Evolutionary conservation across 1,140 invertebrate genomes (phyloP).

Genomic region (Megathymus violae): DNA sequence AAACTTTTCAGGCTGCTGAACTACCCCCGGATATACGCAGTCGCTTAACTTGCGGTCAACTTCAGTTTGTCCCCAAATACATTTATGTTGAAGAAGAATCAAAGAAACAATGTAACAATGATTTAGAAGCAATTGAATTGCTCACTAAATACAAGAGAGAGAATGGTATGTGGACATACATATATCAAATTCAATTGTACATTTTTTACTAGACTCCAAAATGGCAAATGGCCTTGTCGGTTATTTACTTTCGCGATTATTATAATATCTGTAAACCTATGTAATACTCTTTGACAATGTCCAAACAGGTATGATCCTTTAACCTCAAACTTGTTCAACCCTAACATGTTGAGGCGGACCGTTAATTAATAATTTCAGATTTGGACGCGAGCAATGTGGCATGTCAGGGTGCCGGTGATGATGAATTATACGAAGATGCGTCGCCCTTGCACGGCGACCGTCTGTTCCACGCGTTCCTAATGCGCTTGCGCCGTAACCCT

Average conservation of each 20-base stretch:
- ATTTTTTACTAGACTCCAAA: slow-evolving; percentile 10
- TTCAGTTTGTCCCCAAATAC: slow-evolving; percentile 71
- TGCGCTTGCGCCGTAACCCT: slow-evolving; percentile 89
- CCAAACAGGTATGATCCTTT: no score
- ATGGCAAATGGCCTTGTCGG: no score
- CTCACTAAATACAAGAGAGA: slow-evolving; percentile 72
- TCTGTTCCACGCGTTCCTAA: slow-evolving; percentile 91
- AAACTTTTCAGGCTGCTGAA: slow-evolving; percentile 63
- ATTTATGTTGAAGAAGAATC: slow-evolving; percentile 75
- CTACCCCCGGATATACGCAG: slow-evolving; percentile 62
- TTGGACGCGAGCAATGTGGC: slow-evolving; percentile 49
- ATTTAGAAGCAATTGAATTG: slow-evolving; percentile 67
- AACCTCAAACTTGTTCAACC: no score
- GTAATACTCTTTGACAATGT: no score
- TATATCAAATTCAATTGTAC: no score
- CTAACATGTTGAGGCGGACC: no score
- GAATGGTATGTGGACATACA: slow-evolving; percentile 60
- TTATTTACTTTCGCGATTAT: no score
- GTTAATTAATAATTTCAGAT: slow-evolving; percentile 56
- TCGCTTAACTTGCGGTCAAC: slow-evolving; percentile 53
- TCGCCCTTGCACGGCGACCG: slow-evolving; percentile 91
- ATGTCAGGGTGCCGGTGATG: slow-evolving; percentile 49
- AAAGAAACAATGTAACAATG: slow-evolving; percentile 50
- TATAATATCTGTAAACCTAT: no score
- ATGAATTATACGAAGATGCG: slow-evolving; percentile 88